Conservation (phyloP, 2,113 vertebrate genomes). For the Datnioides undecimradiatus region DNA sequence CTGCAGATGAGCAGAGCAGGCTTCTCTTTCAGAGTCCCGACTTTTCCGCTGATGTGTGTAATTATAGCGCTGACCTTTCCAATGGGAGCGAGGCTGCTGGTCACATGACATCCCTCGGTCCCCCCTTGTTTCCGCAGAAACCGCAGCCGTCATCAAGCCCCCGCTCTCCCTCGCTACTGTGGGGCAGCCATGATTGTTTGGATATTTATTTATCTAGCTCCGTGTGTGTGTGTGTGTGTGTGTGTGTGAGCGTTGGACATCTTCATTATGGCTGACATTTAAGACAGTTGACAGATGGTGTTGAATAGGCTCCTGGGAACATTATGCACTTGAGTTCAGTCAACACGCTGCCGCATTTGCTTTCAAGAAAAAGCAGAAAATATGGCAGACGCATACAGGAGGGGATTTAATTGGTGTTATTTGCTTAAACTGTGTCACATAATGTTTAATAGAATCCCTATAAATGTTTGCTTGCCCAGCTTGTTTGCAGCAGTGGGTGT, state of each 20-base stretch:
- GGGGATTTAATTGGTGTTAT: conserved; percentile 16
- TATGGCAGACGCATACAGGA: not conserved
- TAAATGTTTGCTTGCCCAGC: not conserved
- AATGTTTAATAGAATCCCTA: not conserved
- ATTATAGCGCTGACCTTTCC: conserved; percentile 81
- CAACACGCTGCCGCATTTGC: not conserved
- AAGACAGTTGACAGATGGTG: conserved; percentile 32
- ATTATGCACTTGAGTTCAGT: conserved; percentile 8
- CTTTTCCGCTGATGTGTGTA: conserved; percentile 81
- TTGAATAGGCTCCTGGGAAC: conserved; percentile 10
- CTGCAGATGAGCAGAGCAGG: conserved; percentile 67
- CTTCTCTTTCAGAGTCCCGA: conserved; percentile 47
- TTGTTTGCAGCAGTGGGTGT: not conserved
- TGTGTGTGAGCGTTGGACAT: conserved; percentile 24
- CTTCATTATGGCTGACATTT: conserved; percentile 64
- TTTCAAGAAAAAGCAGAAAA: conserved; percentile 6
- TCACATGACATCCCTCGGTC: conserved; percentile 65
- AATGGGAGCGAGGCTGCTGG: conserved; percentile 57
- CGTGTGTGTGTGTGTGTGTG: too few species aligned
- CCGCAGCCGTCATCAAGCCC: conserved; percentile 52
- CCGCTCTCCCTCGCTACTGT: conserved; percentile 28
- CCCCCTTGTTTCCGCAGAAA: conserved; percentile 59
- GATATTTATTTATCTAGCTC: conserved; percentile 38
- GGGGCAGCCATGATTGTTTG: conserved; percentile 45
- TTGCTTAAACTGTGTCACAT: not conserved